Conservation (phyloP, 1,140 invertebrate genomes). For the Monochamus saltuarius region DNA sequence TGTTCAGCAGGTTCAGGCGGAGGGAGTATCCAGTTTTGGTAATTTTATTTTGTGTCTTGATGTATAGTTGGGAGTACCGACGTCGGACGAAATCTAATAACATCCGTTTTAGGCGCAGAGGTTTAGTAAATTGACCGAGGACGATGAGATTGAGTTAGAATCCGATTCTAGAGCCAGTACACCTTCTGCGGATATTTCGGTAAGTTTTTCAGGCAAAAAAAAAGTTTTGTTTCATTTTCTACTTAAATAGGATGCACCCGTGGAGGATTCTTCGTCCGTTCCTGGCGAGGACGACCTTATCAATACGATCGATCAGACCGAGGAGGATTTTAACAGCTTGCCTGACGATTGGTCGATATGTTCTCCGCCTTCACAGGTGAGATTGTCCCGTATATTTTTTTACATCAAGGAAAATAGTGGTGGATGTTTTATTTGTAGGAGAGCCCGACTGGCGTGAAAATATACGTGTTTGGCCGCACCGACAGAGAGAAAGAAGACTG, state of each 20-base stretch:
- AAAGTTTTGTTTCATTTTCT: not conserved
- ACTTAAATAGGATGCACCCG: not conserved
- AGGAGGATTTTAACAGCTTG: conserved; percentile 29
- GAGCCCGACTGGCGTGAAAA: conserved; percentile 46
- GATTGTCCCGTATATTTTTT: not conserved
- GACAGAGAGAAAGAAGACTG: conserved; percentile 89
- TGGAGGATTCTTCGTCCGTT: conserved; percentile 2
- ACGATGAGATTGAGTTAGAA: conserved; percentile 39
- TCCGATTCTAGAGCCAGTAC: conserved; percentile 39
- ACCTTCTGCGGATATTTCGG: conserved; percentile 34
- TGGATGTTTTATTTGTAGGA: conserved; percentile 25
- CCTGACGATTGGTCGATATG: conserved; percentile 26
- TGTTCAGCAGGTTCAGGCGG: conserved; percentile 26
- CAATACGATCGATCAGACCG: conserved; percentile 5
- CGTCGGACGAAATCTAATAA: not conserved
- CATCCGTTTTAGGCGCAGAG: conserved; percentile 36
- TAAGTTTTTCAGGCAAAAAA: conserved; percentile 6
- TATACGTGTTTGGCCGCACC: conserved; percentile 77
- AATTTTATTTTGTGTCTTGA: not conserved
- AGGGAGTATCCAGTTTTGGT: conserved; percentile 30
- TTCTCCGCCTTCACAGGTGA: not conserved
- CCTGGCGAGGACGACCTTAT: not conserved
- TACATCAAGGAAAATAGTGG: not conserved
- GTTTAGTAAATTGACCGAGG: conserved; percentile 47
- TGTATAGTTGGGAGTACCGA: not conserved